Evolutionary conservation across 2,888 invertebrate genomes (phyloP).

Genomic region (Heteromyza rotundicornis): DNA sequence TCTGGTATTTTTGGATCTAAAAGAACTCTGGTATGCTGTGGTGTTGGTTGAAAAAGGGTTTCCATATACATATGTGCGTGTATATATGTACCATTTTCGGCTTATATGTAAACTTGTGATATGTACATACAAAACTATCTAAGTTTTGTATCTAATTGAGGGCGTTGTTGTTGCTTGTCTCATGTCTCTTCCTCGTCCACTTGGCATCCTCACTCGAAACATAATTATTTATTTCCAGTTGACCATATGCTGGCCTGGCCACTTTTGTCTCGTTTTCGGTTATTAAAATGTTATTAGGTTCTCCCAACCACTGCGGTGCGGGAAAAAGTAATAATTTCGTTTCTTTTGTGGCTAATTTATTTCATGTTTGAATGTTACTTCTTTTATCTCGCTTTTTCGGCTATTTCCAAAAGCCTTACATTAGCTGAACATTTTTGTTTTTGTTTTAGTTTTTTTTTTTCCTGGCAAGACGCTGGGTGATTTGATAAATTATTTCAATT

Average conservation of each 20-base stretch:
- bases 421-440: neutral
- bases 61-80: neutral
- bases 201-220: neutral
- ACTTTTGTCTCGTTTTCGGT: slow-evolving; percentile 40
- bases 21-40: too few species aligned
- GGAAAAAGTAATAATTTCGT: slow-evolving; percentile 11
- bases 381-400: neutral
- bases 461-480: slow-evolving; percentile 35
- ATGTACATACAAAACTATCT: too few species aligned
- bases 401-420: neutral
- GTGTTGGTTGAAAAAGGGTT: too few species aligned
- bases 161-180: neutral
- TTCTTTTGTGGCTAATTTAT: slow-evolving; percentile 1
- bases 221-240: neutral
- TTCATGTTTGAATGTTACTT: neutral
- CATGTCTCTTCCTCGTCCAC: neutral
- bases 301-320: slow-evolving; percentile 36
- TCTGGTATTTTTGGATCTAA: too few species aligned
- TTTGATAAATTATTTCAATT: slow-evolving; percentile 49
- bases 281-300: slow-evolving; percentile 56
- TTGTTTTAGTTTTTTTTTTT: neutral
- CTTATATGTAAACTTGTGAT: too few species aligned
- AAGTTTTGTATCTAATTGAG: neutral
- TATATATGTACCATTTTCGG: too few species aligned
- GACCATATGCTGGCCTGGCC: neutral